These are phyloP conservation scores for Diadumene lineata DNA, from an alignment of 92 coral and sea anemone genomes.

Conservation along the genomic window DNA sequence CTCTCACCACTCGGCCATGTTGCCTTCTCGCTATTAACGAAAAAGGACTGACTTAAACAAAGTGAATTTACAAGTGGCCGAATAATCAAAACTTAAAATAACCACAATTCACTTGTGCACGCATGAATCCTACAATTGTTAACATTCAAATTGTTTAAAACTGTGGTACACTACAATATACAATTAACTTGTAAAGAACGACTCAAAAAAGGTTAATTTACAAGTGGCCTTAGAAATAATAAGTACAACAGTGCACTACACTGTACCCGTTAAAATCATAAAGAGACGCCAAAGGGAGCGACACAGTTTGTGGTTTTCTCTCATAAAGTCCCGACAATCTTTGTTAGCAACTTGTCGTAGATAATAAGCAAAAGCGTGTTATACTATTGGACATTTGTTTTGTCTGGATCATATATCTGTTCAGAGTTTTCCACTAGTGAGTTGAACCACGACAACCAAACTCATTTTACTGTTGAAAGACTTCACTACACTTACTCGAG, in stretches of 20 bases:
- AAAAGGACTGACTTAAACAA: no score
- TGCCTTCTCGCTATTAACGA: no score
- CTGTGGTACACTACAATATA: neutral
- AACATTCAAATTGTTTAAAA: neutral
- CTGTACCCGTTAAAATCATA: neutral
- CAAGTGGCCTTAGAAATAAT: neutral
- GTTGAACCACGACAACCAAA: no score
- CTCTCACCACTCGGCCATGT: no score
- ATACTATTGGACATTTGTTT: constrained; percentile 8
- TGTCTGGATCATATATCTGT: no score
- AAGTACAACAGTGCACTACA: neutral
- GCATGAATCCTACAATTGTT: neutral
- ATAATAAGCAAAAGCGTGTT: constrained; percentile 1
- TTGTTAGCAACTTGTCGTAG: neutral
- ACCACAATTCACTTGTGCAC: neutral
- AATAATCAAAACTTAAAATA: neutral
- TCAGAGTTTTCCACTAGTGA: no score
- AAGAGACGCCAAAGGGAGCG: constrained; percentile 13
- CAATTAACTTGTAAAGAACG: neutral
- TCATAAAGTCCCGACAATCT: neutral
- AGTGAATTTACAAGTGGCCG: neutral
- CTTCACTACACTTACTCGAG: no score
- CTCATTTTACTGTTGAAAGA: no score
- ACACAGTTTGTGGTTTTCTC: neutral
- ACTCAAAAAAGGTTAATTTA: neutral